phyloP scores from a whole-genome alignment of 2,113 vertebrate species.

The Phrynocephalus versicolor region DNA sequence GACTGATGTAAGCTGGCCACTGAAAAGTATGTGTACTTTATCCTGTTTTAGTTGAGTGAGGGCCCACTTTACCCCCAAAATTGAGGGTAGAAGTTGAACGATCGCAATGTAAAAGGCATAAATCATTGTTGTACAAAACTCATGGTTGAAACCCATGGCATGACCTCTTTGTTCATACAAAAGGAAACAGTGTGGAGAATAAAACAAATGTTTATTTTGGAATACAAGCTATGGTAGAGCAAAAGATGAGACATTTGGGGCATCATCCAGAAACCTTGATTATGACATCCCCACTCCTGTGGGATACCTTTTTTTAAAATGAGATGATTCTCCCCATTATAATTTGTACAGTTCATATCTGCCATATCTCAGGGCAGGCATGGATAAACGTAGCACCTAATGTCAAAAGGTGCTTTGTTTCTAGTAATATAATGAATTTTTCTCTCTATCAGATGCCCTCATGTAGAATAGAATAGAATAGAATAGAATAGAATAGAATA shows the following conservation, averaged over 20 bases:
- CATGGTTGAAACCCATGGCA: background rate
- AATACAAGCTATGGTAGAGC: background rate
- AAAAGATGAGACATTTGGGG: background rate
- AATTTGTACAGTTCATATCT: constrained; percentile 50
- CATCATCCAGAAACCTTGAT: background rate
- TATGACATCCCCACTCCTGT: background rate
- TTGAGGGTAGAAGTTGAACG: background rate
- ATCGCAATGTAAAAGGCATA: background rate
- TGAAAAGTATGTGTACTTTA: background rate
- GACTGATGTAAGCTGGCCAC: background rate
- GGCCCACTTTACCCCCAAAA: background rate
- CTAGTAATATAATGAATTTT: too few species aligned
- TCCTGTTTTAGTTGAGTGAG: background rate
- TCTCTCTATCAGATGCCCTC: background rate
- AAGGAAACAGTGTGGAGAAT: background rate
- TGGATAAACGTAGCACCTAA: constrained; percentile 29
- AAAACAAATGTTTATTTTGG: background rate
- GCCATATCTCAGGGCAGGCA: constrained; percentile 35
- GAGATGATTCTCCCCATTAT: background rate
- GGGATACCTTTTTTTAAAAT: background rate
- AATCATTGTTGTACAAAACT: background rate
- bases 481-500: too few species aligned
- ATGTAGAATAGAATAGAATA: too few species aligned
- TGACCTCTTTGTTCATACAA: background rate
- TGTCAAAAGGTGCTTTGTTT: constrained; percentile 16